phyloP scores from a whole-genome alignment of 2,113 vertebrate genomes.

The Neoarius graeffei region DNA sequence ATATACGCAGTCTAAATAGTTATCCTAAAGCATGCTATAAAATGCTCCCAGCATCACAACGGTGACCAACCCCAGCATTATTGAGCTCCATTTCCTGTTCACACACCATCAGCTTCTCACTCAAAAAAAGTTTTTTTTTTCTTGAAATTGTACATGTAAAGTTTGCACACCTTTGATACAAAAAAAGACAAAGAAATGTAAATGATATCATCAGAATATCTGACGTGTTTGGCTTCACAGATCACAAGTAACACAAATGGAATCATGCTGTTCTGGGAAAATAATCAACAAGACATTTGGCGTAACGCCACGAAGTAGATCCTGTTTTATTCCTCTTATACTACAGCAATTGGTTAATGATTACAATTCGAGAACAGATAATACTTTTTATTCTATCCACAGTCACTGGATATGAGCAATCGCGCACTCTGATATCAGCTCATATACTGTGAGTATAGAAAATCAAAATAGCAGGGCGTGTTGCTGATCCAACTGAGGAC shows the following conservation, averaged over 20 bases:
- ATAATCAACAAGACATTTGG: not conserved
- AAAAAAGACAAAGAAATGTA: not conserved
- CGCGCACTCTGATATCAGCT: no score
- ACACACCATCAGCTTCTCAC: not conserved
- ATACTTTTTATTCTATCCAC: not conserved
- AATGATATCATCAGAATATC: not conserved
- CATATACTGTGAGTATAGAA: no score
- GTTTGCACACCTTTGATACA: not conserved
- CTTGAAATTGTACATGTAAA: not conserved
- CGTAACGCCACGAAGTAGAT: not conserved
- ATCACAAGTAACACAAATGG: not conserved
- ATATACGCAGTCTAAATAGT: not conserved
- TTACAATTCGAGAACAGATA: not conserved
- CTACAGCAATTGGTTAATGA: not conserved
- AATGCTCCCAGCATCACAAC: not conserved
- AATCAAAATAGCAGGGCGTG: no score
- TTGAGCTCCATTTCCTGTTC: not conserved
- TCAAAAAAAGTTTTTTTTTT: not conserved
- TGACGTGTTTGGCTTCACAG: not conserved
- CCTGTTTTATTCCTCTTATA: not conserved
- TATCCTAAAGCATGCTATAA: not conserved
- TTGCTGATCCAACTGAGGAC: no score
- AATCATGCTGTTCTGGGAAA: not conserved
- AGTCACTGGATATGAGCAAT: no score
- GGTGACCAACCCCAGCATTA: not conserved